Conservation (phyloP, 2,797 vertebrate species). For the Argyrosomus regius region DNA sequence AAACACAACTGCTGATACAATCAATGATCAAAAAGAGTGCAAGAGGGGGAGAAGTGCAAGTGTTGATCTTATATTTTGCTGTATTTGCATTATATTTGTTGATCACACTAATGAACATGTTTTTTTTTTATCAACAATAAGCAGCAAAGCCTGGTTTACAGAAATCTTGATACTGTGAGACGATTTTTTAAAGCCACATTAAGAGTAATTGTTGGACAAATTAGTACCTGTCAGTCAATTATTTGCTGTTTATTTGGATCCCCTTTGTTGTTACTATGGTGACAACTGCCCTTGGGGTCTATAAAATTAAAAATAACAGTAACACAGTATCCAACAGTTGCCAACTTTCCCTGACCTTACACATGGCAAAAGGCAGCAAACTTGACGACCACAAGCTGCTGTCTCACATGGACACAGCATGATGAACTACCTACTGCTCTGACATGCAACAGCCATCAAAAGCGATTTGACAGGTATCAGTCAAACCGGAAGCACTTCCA, state of each 20-base stretch:
- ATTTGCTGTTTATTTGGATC: conserved; percentile 39
- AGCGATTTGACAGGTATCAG: conserved; percentile 24
- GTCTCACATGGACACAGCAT: background rate
- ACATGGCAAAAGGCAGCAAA: background rate
- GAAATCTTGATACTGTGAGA: background rate
- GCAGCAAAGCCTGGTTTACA: background rate
- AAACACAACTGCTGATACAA: background rate
- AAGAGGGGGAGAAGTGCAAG: background rate
- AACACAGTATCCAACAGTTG: background rate
- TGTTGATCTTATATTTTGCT: background rate
- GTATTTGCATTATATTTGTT: conserved; percentile 8
- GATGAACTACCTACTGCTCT: background rate
- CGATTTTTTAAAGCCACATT: background rate
- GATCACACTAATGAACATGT: background rate
- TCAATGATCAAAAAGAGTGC: background rate
- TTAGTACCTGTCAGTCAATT: background rate
- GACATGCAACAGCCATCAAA: background rate
- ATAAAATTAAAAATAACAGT: conserved; percentile 8
- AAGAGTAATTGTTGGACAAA: background rate
- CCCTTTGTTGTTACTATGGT: conserved; percentile 15
- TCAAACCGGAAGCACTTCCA: conserved; percentile 66
- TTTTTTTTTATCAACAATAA: background rate
- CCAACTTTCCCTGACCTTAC: conserved; percentile 35
- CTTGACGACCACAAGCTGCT: conserved; percentile 1
- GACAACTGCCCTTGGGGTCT: conserved; percentile 3